Evolutionary conservation across 2,113 vertebrate species (phyloP).

Genomic region (Sula dactylatra): DNA sequence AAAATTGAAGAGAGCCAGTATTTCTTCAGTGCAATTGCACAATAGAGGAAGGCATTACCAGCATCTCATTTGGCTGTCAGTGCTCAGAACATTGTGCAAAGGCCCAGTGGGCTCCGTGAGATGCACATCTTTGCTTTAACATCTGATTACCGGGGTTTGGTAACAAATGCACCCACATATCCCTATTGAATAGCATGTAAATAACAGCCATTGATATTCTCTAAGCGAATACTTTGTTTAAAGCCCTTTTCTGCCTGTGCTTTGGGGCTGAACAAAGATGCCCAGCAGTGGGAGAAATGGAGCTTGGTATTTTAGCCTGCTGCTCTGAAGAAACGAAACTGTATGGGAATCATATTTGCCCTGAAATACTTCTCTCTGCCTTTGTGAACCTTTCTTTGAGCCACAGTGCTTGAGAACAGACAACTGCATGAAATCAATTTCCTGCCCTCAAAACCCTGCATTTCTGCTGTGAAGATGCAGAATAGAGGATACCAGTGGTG

Average conservation of each 20-base stretch:
- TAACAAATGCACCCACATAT: background rate
- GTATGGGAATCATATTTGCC: background rate
- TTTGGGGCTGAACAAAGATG: background rate
- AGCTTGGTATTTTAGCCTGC: background rate
- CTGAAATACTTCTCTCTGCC: background rate
- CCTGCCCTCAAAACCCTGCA: background rate
- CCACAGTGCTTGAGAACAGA: background rate
- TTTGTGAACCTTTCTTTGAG: background rate
- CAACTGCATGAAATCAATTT: background rate
- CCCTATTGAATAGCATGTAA: background rate
- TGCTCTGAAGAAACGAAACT: background rate
- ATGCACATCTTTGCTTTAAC: background rate
- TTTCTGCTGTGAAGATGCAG: background rate
- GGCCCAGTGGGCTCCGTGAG: background rate
- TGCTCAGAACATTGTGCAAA: conserved; percentile 24
- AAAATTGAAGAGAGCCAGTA: background rate
- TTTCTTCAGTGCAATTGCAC: conserved; percentile 9
- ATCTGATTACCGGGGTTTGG: background rate
- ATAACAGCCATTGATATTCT: background rate
- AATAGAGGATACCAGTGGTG: background rate
- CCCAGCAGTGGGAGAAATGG: background rate
- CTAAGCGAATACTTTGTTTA: background rate
- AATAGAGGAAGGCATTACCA: background rate
- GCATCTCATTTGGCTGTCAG: background rate
- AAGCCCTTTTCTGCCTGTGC: background rate